phyloP scores from a whole-genome alignment of 53 echinoderm and acorn worm species.

The Crossaster papposus region DNA sequence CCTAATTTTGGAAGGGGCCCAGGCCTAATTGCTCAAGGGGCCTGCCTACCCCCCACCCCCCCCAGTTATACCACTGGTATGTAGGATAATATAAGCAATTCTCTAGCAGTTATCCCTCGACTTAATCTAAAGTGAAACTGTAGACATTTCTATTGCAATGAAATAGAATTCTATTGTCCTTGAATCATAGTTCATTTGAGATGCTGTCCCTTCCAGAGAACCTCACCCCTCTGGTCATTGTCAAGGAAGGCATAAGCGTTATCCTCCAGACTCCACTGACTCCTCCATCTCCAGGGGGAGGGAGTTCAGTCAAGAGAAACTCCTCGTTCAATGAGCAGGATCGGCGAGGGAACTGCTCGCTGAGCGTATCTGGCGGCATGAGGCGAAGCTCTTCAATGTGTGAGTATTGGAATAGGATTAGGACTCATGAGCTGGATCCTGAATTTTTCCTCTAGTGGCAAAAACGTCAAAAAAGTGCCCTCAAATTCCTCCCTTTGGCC shows the following conservation, averaged over 20 bases:
- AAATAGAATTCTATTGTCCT: background rate
- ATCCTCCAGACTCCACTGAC: conserved; percentile 75
- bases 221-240: conserved; percentile 70
- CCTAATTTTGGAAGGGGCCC: too few species aligned
- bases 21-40: too few species aligned
- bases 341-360: conserved; percentile 30
- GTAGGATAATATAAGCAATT: too few species aligned
- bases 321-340: conserved; percentile 54
- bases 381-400: conserved; percentile 76
- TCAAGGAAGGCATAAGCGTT: conserved; percentile 70
- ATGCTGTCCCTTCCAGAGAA: conserved; percentile 57
- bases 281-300: conserved; percentile 41
- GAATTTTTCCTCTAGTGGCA: too few species aligned
- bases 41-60: too few species aligned
- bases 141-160: background rate
- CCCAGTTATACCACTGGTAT: too few species aligned
- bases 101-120: too few species aligned
- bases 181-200: conserved; percentile 19
- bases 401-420: conserved; percentile 35
- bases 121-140: background rate
- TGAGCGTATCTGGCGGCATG: conserved; percentile 46
- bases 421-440: too few species aligned
- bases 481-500: too few species aligned
- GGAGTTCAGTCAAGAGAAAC: conserved; percentile 56
- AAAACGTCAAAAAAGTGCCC: too few species aligned